Percentiles rank a stretch among this genome's conserved stretches.
These are phyloP conservation scores for Atherinomorus stipes DNA, from an alignment of 2,113 vertebrate species.

Conservation along the genomic window DNA sequence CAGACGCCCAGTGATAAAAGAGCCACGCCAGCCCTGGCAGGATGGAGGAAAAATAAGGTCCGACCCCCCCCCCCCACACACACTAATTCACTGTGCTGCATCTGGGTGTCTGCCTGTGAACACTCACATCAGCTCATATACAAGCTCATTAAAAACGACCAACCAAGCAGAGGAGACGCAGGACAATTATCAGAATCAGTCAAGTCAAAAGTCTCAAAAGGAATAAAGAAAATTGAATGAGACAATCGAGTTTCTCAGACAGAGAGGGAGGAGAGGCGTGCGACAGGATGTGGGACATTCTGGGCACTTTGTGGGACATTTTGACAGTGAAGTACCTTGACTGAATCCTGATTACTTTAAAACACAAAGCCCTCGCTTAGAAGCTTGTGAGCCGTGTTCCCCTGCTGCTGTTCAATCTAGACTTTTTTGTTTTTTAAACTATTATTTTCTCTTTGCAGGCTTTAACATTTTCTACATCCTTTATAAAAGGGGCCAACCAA, in stretches of 20 bases:
- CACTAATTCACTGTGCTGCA: constrained; percentile 40
- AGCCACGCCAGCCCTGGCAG: constrained; percentile 5
- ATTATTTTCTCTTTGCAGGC: neutral
- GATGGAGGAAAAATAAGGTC: neutral
- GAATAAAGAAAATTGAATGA: too few species aligned
- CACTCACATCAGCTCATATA: neutral
- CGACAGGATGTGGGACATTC: neutral
- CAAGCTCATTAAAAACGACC: constrained; percentile 68
- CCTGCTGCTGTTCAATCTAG: too few species aligned
- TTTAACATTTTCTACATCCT: neutral
- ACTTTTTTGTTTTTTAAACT: too few species aligned
- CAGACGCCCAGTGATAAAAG: neutral
- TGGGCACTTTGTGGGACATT: neutral
- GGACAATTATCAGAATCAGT: constrained; percentile 56
- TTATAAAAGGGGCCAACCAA: neutral
- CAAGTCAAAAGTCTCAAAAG: constrained; percentile 14
- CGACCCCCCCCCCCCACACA: neutral
- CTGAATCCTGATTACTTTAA: too few species aligned
- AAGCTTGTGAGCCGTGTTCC: too few species aligned
- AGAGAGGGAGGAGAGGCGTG: neutral
- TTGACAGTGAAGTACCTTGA: too few species aligned
- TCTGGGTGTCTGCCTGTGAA: constrained; percentile 38
- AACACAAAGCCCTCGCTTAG: too few species aligned
- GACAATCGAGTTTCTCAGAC: neutral
- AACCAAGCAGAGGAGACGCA: constrained; percentile 56